Conservation (phyloP, 2,888 invertebrate genomes). For the Camponotus fellah region DNA sequence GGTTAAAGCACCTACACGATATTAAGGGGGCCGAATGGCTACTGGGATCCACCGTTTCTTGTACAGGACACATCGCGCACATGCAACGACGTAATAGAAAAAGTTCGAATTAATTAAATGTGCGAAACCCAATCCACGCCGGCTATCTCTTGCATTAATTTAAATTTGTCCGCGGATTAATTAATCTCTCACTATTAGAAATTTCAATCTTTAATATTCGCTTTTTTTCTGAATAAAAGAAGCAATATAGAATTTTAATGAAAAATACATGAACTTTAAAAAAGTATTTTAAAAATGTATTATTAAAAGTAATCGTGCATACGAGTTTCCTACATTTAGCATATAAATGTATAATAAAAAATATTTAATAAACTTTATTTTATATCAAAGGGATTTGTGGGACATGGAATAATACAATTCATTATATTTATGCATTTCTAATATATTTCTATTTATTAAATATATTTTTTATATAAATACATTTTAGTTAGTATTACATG, state of each 20-base stretch:
- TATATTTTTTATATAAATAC: too few species aligned
- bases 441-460: too few species aligned
- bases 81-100: slow-evolving; percentile 56
- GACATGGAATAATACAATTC: background rate
- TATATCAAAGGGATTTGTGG: background rate
- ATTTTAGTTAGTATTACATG: background rate
- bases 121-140: slow-evolving; percentile 18
- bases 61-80: slow-evolving; percentile 31
- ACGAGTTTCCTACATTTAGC: background rate
- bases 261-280: background rate
- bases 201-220: background rate
- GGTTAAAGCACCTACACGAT: slow-evolving; percentile 73
- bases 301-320: background rate
- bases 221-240: background rate
- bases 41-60: slow-evolving; percentile 44
- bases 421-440: too few species aligned
- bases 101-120: slow-evolving; percentile 58
- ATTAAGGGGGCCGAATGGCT: slow-evolving; percentile 42
- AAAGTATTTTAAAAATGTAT: background rate
- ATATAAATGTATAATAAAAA: background rate
- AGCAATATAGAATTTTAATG: background rate
- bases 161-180: slow-evolving; percentile 14
- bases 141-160: slow-evolving; percentile 25
- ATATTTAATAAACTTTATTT: background rate
- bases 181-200: slow-evolving; percentile 22